These are phyloP conservation scores for Hapalemur alaotrensis DNA, from an alignment of 2,797 vertebrate genomes.

Conservation along the genomic window DNA sequence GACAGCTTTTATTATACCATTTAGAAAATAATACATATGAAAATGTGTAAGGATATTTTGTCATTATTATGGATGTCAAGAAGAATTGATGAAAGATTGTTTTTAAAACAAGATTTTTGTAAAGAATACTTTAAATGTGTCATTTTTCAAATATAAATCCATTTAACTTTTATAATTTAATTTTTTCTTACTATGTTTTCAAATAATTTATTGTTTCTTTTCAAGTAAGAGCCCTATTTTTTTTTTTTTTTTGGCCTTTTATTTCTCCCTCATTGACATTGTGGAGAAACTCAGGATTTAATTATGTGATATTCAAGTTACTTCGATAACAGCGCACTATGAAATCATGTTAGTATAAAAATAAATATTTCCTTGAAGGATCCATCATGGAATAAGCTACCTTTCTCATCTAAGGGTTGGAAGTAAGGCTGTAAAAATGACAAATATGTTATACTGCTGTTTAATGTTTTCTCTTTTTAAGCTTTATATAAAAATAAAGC, in stretches of 20 bases:
- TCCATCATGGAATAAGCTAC: conserved; percentile 23
- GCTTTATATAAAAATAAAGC: conserved; percentile 35
- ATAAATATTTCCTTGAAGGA: conserved; percentile 42
- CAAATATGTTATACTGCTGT: conserved; percentile 24
- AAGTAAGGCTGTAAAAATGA: conserved; percentile 43
- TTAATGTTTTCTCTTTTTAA: conserved; percentile 53
- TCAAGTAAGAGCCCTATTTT: neutral
- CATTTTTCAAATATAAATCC: conserved; percentile 58
- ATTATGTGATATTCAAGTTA: conserved; percentile 32
- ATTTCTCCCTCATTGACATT: conserved; percentile 31
- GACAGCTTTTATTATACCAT: conserved; percentile 78
- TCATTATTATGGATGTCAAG: conserved; percentile 66
- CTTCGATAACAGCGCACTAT: neutral
- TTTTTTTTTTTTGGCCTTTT: neutral
- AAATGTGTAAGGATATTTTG: conserved; percentile 68
- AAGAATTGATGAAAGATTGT: conserved; percentile 57
- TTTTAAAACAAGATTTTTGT: conserved; percentile 66
- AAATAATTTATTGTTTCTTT: conserved; percentile 41
- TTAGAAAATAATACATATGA: conserved; percentile 75
- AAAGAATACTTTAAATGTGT: conserved; percentile 16
- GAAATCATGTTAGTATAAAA: neutral
- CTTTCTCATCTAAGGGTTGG: conserved; percentile 30
- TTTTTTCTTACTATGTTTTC: neutral
- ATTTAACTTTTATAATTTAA: conserved; percentile 60
- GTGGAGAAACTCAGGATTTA: neutral